Conservation (phyloP, 2,888 invertebrate species). For the Eremobia ochroleuca region DNA sequence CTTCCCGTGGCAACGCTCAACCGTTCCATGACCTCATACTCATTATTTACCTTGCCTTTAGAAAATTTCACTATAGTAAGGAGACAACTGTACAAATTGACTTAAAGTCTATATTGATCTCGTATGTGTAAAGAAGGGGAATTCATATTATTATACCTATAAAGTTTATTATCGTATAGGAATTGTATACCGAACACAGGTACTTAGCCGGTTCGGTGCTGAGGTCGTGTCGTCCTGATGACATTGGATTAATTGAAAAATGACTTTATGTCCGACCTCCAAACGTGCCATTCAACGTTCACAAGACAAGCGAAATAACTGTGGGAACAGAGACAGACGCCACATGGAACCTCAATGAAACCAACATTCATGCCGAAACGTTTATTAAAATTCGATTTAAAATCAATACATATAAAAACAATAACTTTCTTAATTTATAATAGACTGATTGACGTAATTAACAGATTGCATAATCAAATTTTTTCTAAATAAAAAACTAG, state of each 20-base stretch:
- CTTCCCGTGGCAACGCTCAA: constrained; percentile 32
- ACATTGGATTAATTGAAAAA: constrained; percentile 89
- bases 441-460: constrained; percentile 71
- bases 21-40: constrained; percentile 31
- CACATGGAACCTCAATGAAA: constrained; percentile 73
- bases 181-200: constrained; percentile 67
- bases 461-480: constrained; percentile 90
- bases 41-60: constrained; percentile 56
- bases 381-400: constrained; percentile 83
- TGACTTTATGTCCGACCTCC: constrained; percentile 86
- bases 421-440: constrained; percentile 66
- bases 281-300: constrained; percentile 78
- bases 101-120: constrained; percentile 71
- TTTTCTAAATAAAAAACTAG: constrained; percentile 88
- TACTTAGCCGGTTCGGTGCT: constrained; percentile 75
- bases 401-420: constrained; percentile 79
- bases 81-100: constrained; percentile 82
- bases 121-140: constrained; percentile 61
- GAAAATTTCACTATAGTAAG: constrained; percentile 65
- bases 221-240: constrained; percentile 85
- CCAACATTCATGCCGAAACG: constrained; percentile 80
- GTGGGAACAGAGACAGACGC: constrained; percentile 75
- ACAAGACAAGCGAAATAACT: constrained; percentile 75
- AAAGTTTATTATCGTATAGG: constrained; percentile 74
- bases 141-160: constrained; percentile 69